phyloP scores from a whole-genome alignment of 2,113 vertebrate genomes.

The Hippoglossus stenolepis region DNA sequence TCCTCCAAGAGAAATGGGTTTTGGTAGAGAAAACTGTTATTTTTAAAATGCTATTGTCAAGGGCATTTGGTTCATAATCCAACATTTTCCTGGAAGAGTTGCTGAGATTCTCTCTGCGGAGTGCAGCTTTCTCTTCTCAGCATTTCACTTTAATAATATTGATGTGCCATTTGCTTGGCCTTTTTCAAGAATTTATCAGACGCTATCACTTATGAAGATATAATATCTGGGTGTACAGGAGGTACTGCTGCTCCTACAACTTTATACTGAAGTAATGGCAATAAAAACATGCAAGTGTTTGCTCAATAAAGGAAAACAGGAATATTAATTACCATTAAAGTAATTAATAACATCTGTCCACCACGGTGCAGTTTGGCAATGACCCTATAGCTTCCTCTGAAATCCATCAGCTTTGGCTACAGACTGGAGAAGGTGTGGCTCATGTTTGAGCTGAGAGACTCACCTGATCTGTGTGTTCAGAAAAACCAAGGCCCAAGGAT shows the following conservation, averaged over 20 bases:
- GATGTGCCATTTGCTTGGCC: constrained; percentile 34
- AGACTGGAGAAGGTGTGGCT: too few relatives aligned
- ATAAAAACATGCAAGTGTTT: not conserved
- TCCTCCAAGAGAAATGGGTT: constrained; percentile 17
- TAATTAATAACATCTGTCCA: too few relatives aligned
- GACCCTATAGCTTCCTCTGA: too few relatives aligned
- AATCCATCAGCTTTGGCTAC: too few relatives aligned
- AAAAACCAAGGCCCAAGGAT: too few relatives aligned
- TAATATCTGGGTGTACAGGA: not conserved
- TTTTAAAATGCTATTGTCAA: constrained; percentile 26
- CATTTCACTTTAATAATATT: constrained; percentile 30
- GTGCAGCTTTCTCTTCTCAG: constrained; percentile 18
- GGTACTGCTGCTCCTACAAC: not conserved
- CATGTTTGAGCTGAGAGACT: too few relatives aligned
- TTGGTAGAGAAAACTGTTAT: not conserved
- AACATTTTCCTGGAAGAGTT: constrained; percentile 1
- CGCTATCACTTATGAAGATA: constrained; percentile 1
- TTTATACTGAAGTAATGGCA: not conserved
- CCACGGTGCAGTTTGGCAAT: too few relatives aligned
- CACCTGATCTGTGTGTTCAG: too few relatives aligned
- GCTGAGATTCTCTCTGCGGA: constrained; percentile 1
- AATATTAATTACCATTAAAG: too few relatives aligned
- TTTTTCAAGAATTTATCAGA: constrained; percentile 9
- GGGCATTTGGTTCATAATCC: constrained; percentile 25
- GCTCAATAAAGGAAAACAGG: too few relatives aligned